Conservation (phyloP, 1,140 invertebrate genomes). For the Drosophila novamexicana region DNA sequence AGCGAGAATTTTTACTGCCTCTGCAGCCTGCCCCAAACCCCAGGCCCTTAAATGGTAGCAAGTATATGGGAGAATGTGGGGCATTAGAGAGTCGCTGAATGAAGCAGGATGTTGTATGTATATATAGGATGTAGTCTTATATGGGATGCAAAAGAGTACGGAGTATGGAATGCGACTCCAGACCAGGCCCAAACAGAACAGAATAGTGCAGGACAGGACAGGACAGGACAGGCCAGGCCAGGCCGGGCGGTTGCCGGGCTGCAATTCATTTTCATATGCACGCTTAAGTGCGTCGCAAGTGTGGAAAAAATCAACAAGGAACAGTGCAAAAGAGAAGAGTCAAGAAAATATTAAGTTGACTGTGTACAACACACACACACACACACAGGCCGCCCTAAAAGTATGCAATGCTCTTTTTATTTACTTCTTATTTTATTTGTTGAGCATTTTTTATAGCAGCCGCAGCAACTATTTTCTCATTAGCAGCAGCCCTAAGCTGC, state of each 20-base stretch:
- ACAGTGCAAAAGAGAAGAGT: constrained; percentile 19
- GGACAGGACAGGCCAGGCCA: not conserved
- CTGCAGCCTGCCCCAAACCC: not conserved
- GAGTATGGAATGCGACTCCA: constrained; percentile 7
- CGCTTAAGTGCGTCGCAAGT: constrained; percentile 46
- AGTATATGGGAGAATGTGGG: constrained; percentile 18
- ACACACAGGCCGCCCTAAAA: constrained; percentile 1
- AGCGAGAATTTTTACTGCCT: constrained; percentile 6
- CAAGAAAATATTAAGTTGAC: constrained; percentile 38
- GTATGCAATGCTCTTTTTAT: constrained; percentile 5
- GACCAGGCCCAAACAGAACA: not conserved
- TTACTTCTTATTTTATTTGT: not conserved
- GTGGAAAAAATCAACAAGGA: constrained; percentile 35
- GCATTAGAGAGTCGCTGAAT: constrained; percentile 38
- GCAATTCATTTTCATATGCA: constrained; percentile 40
- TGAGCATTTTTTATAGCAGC: constrained; percentile 2
- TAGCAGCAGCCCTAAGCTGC: constrained; percentile 8
- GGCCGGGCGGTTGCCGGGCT: not conserved
- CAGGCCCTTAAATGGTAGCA: not conserved
- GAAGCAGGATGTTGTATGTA: constrained; percentile 14
- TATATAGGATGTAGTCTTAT: constrained; percentile 9
- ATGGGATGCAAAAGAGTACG: not conserved
- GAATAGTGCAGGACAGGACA: not conserved
- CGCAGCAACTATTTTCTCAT: constrained; percentile 32
- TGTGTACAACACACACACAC: constrained; percentile 14